Evolutionary conservation across 2,113 vertebrate genomes (phyloP).

Genomic region (Sakesphorus luctuosus): DNA sequence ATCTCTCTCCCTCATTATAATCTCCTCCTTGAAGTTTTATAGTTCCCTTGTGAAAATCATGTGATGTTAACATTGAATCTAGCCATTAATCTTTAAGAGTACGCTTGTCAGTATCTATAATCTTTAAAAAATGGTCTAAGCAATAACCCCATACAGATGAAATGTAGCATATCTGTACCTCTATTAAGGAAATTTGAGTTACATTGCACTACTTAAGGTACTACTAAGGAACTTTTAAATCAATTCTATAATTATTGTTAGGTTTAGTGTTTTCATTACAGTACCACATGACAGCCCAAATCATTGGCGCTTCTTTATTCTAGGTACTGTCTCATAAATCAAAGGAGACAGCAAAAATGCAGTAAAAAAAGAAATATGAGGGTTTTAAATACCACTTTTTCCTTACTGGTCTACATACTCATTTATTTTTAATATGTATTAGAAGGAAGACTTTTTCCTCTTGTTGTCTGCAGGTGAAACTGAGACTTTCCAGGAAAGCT

Average conservation of each 20-base stretch:
- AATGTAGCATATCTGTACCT: background rate
- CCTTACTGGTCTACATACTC: background rate
- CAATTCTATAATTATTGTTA: background rate
- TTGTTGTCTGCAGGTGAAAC: background rate
- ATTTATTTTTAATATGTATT: background rate
- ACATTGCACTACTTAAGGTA: background rate
- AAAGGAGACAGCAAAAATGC: background rate
- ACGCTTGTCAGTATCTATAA: background rate
- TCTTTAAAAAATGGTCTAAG: background rate
- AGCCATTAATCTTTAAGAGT: background rate
- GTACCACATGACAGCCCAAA: background rate
- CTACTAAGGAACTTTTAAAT: background rate
- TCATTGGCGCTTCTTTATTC: background rate
- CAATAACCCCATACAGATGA: background rate
- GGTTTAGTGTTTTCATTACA: background rate
- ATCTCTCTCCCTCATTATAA: slow-evolving; percentile 31
- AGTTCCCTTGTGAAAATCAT: slow-evolving; percentile 4
- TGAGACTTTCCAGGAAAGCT: background rate
- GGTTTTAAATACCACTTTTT: background rate
- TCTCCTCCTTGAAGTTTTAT: background rate
- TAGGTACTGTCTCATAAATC: background rate
- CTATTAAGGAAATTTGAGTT: slow-evolving; percentile 7
- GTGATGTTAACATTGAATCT: background rate
- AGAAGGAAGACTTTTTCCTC: background rate
- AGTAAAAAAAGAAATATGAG: background rate